Evolutionary conservation across 2,113 vertebrate genomes (phyloP).

Genomic region (Syngnathus typhle): DNA sequence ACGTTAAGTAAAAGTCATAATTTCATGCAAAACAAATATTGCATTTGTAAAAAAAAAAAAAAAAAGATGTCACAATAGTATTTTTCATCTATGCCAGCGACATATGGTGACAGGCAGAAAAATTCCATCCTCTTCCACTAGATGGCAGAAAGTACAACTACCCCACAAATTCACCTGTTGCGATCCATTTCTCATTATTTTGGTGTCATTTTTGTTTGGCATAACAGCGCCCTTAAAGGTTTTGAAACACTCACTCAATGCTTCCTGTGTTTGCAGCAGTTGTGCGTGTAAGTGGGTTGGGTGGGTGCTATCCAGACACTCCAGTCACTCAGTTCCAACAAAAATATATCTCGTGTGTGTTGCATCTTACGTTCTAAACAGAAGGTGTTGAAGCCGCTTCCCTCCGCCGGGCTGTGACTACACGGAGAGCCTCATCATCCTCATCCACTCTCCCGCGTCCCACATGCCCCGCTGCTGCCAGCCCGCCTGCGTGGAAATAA

Average conservation of each 20-base stretch:
- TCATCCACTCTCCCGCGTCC: conserved; percentile 39
- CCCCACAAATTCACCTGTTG: neutral
- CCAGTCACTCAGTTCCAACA: neutral
- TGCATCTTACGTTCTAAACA: conserved; percentile 48
- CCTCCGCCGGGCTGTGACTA: conserved; percentile 35
- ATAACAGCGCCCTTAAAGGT: too few relatives aligned
- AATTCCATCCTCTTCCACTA: neutral
- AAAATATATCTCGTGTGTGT: neutral
- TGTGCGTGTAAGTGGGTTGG: neutral
- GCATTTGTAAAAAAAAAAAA: too few relatives aligned
- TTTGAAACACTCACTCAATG: neutral
- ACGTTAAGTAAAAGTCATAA: too few relatives aligned
- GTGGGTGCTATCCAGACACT: neutral
- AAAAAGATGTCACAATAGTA: too few relatives aligned
- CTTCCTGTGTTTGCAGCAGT: neutral
- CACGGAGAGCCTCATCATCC: conserved; percentile 44
- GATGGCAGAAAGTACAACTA: neutral
- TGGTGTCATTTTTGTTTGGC: neutral
- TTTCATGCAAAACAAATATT: too few relatives aligned
- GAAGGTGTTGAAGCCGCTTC: conserved; percentile 39
- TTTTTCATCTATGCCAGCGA: neutral
- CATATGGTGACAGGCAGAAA: neutral
- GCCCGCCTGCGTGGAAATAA: conserved; percentile 42
- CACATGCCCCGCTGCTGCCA: conserved; percentile 39
- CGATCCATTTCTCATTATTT: neutral